A percentile compares a stretch with the other conserved stretches of the same genome.
Conservation (phyloP, 2,797 vertebrate genomes). For the Falco naumanni region DNA sequence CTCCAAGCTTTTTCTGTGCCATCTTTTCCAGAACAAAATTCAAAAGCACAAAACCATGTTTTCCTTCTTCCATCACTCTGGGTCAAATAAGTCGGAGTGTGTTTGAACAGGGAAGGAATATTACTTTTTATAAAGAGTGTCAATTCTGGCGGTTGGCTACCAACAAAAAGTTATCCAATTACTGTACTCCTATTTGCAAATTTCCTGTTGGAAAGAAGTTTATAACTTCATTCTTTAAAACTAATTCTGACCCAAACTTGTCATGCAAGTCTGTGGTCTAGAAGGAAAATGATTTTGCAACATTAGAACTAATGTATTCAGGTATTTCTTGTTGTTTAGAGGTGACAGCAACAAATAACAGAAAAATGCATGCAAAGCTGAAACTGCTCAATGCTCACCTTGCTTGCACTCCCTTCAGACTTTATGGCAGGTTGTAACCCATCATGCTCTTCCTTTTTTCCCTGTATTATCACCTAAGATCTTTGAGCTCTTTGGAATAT, state of each 20-base stretch:
- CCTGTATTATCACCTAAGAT: background rate
- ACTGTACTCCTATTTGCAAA: background rate
- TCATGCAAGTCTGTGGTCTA: background rate
- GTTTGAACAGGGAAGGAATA: background rate
- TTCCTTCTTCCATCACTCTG: background rate
- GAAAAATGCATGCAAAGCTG: background rate
- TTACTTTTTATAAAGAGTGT: background rate
- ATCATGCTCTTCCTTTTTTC: background rate
- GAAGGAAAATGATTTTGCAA: background rate
- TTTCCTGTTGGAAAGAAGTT: background rate
- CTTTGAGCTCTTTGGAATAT: background rate
- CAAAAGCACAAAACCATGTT: background rate
- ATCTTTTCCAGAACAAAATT: background rate
- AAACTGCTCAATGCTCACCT: background rate
- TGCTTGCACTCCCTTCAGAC: background rate
- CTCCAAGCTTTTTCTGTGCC: background rate
- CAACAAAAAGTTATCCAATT: background rate
- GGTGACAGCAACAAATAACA: background rate
- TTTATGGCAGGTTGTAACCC: background rate
- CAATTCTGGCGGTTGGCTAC: background rate
- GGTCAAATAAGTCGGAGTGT: background rate
- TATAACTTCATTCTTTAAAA: background rate
- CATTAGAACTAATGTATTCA: background rate
- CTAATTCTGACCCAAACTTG: background rate
- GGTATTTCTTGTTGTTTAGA: background rate